Conservation (phyloP, 1,140 invertebrate species). For the Parasteatoda tepidariorum region DNA sequence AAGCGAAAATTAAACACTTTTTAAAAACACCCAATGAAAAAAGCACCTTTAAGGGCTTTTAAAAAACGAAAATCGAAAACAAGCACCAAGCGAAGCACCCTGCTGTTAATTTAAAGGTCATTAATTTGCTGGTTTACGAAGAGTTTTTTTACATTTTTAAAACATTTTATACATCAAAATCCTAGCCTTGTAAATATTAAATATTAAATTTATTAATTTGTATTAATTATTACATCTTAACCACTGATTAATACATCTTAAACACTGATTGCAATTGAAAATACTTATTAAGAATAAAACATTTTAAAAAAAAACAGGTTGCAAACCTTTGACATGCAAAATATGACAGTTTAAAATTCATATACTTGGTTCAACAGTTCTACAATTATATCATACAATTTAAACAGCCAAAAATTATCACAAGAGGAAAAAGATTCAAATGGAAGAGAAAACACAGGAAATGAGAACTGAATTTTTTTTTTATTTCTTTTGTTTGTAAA, state of each 20-base stretch:
- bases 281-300: background rate
- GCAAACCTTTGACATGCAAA: background rate
- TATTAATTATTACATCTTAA: background rate
- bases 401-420: background rate
- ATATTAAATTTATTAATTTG: background rate
- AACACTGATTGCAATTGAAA: background rate
- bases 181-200: background rate
- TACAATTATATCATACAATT: background rate
- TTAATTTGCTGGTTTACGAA: too few species aligned
- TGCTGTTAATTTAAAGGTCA: too few species aligned
- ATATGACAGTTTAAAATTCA: background rate
- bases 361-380: background rate
- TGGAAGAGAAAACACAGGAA: background rate
- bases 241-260: background rate
- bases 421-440: background rate
- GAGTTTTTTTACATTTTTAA: background rate
- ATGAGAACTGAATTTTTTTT: too few species aligned
- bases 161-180: background rate
- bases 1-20: too few species aligned
- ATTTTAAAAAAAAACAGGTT: background rate
- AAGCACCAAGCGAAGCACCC: too few species aligned
- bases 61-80: too few species aligned
- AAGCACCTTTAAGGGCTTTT: too few species aligned
- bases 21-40: too few species aligned
- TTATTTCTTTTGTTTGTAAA: too few species aligned